Conservation (phyloP, 1,140 invertebrate species). For the Gryllus bimaculatus region DNA sequence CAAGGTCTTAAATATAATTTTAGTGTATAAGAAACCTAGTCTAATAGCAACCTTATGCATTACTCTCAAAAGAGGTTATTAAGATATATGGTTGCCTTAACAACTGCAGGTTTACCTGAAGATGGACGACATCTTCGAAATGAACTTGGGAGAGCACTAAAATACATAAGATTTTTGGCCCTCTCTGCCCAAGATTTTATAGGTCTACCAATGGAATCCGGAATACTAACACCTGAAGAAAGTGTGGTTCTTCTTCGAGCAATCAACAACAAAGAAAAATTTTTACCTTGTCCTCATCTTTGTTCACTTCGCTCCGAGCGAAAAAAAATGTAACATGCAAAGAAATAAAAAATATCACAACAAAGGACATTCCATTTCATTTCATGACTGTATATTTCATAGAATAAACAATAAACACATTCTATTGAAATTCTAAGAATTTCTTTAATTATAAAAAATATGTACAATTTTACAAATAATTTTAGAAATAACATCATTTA, state of each 20-base stretch:
- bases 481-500: not conserved
- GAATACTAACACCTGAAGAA: not conserved
- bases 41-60: too few species aligned
- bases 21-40: too few species aligned
- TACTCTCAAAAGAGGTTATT: too few species aligned
- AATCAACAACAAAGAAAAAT: not conserved
- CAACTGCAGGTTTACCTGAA: not conserved
- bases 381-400: not conserved
- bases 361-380: not conserved
- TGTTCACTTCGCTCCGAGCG: not conserved
- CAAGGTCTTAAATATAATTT: too few species aligned
- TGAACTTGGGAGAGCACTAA: not conserved
- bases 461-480: not conserved
- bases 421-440: not conserved
- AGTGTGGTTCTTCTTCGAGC: not conserved
- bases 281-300: not conserved
- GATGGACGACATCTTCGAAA: not conserved
- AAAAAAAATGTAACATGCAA: not conserved
- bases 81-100: too few species aligned
- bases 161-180: not conserved
- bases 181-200: not conserved
- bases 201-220: not conserved
- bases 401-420: not conserved
- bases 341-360: not conserved
- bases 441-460: not conserved